A percentile compares a stretch with the other conserved stretches of the same genome.
These are phyloP conservation scores for Empis livida DNA, from an alignment of 2,888 invertebrate species.

Conservation along the genomic window DNA sequence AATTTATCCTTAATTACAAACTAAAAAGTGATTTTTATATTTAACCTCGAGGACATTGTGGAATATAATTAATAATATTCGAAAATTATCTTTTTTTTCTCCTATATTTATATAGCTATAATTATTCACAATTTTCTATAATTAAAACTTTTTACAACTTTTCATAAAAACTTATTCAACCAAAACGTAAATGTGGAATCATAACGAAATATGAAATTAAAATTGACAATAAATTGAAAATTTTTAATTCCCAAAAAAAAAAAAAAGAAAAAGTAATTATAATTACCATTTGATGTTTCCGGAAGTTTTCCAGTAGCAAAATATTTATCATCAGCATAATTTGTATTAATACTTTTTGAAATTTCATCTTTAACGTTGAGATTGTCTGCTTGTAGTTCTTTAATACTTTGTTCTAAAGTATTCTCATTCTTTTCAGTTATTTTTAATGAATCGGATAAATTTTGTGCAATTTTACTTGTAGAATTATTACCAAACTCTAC, in stretches of 20 bases:
- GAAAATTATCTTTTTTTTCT: not conserved
- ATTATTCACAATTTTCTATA: not conserved
- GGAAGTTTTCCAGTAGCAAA: conserved; percentile 16
- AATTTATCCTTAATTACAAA: too few relatives aligned
- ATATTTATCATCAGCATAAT: conserved; percentile 1
- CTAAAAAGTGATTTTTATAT: too few relatives aligned
- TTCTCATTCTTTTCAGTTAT: not conserved
- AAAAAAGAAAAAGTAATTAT: conserved; percentile 8
- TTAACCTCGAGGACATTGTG: too few relatives aligned
- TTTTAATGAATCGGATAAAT: not conserved
- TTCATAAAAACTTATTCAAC: not conserved
- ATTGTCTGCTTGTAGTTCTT: not conserved
- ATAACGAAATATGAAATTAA: too few relatives aligned
- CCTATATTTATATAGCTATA: not conserved
- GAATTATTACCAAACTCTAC: conserved; percentile 3
- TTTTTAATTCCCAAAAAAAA: not conserved
- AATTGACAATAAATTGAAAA: too few relatives aligned
- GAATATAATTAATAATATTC: too few relatives aligned
- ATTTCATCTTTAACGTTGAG: not conserved
- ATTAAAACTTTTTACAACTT: conserved; percentile 3
- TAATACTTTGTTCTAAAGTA: not conserved
- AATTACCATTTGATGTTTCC: conserved; percentile 27
- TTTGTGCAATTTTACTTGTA: conserved; percentile 1
- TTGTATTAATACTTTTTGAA: conserved; percentile 1
- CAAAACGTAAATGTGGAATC: not conserved